Percentiles rank a stretch among this genome's conserved stretches.
Conservation (phyloP, 2,888 invertebrate genomes). For the Agrochola lota region DNA sequence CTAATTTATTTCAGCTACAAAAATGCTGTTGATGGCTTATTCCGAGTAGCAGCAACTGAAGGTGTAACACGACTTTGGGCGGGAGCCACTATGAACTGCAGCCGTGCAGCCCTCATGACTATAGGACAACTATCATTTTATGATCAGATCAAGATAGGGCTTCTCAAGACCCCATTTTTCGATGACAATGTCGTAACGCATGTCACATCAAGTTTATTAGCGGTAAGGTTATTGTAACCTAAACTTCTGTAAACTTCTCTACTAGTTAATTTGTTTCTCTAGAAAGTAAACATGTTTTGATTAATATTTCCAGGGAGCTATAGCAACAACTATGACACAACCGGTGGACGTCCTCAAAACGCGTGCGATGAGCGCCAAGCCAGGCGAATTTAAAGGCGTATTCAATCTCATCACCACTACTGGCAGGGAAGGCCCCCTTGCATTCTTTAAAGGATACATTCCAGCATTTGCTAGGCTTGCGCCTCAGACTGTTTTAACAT, state of each 20-base stretch:
- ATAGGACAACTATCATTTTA: conserved; percentile 99
- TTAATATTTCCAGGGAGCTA: conserved; percentile 92
- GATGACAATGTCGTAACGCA: conserved; percentile 96
- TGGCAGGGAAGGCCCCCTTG: conserved; percentile 96
- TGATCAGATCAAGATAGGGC: conserved; percentile 94
- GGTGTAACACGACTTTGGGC: conserved; percentile 95
- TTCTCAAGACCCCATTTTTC: conserved; percentile 94
- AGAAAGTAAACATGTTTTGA: conserved; percentile 14
- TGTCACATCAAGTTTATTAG: conserved; percentile 96
- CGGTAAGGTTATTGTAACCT: conserved; percentile 91
- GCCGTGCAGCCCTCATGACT: conserved; percentile 98
- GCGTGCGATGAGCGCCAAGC: conserved; percentile 98
- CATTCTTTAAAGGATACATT: conserved; percentile 99
- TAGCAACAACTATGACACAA: conserved; percentile 98
- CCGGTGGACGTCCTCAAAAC: conserved; percentile 99
- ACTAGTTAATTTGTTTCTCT: not conserved
- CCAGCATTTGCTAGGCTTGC: conserved; percentile 99
- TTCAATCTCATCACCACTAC: conserved; percentile 94
- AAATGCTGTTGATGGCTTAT: conserved; percentile 97
- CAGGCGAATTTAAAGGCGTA: conserved; percentile 96
- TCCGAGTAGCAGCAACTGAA: conserved; percentile 94
- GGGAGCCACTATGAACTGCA: conserved; percentile 97
- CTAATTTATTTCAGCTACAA: conserved; percentile 94
- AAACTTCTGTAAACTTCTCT: not conserved
- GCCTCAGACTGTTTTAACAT: conserved; percentile 99